These are phyloP conservation scores for Lithophane socia DNA, from an alignment of 2,888 invertebrate species.

Conservation along the genomic window DNA sequence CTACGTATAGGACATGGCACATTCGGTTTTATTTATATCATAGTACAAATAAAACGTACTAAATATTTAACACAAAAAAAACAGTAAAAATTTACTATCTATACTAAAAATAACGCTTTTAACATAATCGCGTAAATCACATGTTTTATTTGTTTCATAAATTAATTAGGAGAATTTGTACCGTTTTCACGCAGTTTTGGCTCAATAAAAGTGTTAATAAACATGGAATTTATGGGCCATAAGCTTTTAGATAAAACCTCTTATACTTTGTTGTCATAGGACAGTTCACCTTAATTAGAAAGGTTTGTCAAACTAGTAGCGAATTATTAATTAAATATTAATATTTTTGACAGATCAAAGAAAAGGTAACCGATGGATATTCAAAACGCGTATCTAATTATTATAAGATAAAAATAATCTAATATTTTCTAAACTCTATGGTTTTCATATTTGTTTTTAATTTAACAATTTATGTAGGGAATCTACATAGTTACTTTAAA, in stretches of 20 bases:
- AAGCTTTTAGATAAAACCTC: constrained; percentile 52
- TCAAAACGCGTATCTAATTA: constrained; percentile 19
- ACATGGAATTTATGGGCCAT: constrained; percentile 60
- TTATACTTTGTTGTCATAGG: constrained; percentile 28
- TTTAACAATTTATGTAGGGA: too few relatives aligned
- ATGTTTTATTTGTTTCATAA: constrained; percentile 61
- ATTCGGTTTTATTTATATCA: not conserved
- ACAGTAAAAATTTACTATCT: constrained; percentile 2
- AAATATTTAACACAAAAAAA: not conserved
- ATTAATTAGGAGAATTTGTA: constrained; percentile 61
- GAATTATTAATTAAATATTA: constrained; percentile 34
- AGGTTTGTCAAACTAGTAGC: constrained; percentile 16
- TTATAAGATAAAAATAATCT: constrained; percentile 1
- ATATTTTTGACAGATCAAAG: constrained; percentile 23
- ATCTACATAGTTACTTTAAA: too few relatives aligned
- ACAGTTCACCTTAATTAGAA: constrained; percentile 24
- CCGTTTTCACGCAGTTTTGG: constrained; percentile 63
- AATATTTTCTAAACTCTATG: too few relatives aligned
- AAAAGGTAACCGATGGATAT: constrained; percentile 1
- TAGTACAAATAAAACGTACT: constrained; percentile 9
- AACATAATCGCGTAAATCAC: constrained; percentile 57
- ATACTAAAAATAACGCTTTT: constrained; percentile 54
- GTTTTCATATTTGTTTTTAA: too few relatives aligned
- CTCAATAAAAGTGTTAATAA: constrained; percentile 64
- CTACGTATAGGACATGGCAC: not conserved